Base-by-base conservation (phyloP, 2,113 vertebrate species). In the Alosa alosa region DNA sequence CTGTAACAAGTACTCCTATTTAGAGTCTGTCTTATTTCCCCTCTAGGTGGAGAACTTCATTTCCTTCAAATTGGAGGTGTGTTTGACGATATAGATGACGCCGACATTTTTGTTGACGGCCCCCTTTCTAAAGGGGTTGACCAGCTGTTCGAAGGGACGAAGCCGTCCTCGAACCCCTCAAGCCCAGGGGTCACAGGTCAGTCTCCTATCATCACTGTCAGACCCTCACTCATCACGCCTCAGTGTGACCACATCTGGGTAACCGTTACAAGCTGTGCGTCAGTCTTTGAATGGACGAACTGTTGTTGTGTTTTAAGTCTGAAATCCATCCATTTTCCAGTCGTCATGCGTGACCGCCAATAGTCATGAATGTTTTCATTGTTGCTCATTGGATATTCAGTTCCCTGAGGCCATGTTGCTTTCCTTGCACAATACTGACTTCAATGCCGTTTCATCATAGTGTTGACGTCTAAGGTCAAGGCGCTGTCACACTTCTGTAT, bases 1-100 rank as follows among this genome's bases (percentile, higher is more conserved):
- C 41, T 44, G 41, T 44, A 44, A 44, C 4, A 44, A 9, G 47
- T 11, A 49, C 47, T 11, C 1, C 8, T 49, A 49, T 1, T 39
- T 10, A 5, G 39, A 78, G 1, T 86, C 1, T 46, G 47, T 89
- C 0, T 88, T 22, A 45, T 85, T 36, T 89, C 22, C 22, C 78
- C 52, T 92, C 22, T 92, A 99, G 98, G 98, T 94, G 98, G 98
- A 96, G 98, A 99, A 91, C 97, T 99, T 96, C 98, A 99, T 97
- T 99, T 99, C 96, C 98, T 99, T 96, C 98, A 99, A 95, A 99
- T 99, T 97, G 98, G 98, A 97, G 98, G 97, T 85, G 96, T 97
- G 81, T 99, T 96, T 44, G 98, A 99, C 88, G 98, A 99, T 93
- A 95, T 97, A 85, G 98, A 99, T 94, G 98, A 99, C 88, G 94